Percentiles rank a stretch among this genome's conserved stretches.
Evolutionary conservation across 2,113 vertebrate species (phyloP).

Genomic region (Colius striatus): DNA sequence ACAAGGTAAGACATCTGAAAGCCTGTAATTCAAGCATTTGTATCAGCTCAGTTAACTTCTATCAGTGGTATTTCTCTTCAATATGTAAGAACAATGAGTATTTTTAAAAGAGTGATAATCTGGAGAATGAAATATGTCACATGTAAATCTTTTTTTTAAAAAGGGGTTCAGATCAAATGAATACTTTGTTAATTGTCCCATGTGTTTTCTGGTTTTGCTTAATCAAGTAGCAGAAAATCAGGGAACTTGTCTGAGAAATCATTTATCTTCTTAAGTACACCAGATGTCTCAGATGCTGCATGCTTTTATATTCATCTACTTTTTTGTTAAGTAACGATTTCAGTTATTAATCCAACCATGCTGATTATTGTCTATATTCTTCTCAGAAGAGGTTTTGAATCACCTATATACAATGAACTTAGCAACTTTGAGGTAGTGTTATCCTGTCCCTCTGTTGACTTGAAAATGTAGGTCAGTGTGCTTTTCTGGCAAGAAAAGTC

Average conservation of each 20-base stretch:
- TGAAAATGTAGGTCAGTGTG: not conserved
- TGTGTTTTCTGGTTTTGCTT: not conserved
- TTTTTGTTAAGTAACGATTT: not conserved
- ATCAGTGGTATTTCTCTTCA: not conserved
- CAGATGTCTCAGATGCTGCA: fast-evolving
- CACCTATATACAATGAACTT: not conserved
- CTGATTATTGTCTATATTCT: not conserved
- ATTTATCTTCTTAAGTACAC: not conserved
- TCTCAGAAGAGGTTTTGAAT: not conserved
- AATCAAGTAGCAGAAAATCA: not conserved
- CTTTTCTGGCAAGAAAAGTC: not conserved
- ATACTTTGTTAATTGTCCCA: not conserved
- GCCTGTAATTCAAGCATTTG: not conserved
- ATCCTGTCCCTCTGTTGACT: not conserved
- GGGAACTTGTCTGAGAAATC: not conserved
- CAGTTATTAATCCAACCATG: not conserved
- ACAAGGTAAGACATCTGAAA: not conserved
- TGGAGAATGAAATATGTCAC: not conserved
- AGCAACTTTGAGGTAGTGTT: not conserved
- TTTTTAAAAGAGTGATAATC: not conserved
- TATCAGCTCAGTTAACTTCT: not conserved
- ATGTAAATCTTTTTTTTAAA: not conserved
- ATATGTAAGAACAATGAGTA: not conserved
- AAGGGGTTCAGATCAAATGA: not conserved
- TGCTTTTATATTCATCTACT: not conserved